Evolutionary conservation across 2,113 vertebrate species (phyloP).

Genomic region (Cololabis saira): DNA sequence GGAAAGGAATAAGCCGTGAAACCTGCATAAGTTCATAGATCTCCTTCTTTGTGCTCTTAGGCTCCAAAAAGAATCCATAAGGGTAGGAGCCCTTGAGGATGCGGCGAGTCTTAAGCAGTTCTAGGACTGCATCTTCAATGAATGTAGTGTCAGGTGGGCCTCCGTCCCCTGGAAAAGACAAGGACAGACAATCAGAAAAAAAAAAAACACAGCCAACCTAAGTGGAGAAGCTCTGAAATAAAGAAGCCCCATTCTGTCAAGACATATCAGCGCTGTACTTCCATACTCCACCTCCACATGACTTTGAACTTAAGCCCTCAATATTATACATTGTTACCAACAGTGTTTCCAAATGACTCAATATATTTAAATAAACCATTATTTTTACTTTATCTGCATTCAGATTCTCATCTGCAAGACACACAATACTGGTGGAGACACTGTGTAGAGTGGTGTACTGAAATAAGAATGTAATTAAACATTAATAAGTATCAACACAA

Average conservation of each 20-base stretch:
- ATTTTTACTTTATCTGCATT: not conserved
- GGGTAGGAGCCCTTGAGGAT: conserved; percentile 99
- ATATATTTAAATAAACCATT: too few species aligned
- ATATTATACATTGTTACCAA: too few species aligned
- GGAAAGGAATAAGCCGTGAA: conserved; percentile 48
- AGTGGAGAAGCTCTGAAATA: too few species aligned
- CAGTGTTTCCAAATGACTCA: too few species aligned
- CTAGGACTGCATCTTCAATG: conserved; percentile 97
- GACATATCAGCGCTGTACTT: too few species aligned
- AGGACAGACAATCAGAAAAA: not conserved
- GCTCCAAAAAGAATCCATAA: conserved; percentile 98
- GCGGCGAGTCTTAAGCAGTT: conserved; percentile 96
- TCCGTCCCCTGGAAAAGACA: conserved; percentile 85
- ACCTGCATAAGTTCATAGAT: conserved; percentile 99
- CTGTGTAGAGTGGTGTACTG: too few species aligned
- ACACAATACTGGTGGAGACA: not conserved
- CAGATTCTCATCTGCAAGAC: not conserved
- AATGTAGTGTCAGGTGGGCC: conserved; percentile 96
- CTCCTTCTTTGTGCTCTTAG: conserved; percentile 99
- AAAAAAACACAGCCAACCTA: too few species aligned
- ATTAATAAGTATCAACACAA: conserved; percentile 7
- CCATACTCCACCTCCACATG: too few species aligned
- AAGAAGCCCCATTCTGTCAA: too few species aligned
- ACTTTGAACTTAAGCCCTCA: too few species aligned
- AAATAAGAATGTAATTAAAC: conserved; percentile 9